Evolutionary conservation across 2,113 vertebrate genomes (phyloP).

Genomic region (Apodemus sylvaticus): DNA sequence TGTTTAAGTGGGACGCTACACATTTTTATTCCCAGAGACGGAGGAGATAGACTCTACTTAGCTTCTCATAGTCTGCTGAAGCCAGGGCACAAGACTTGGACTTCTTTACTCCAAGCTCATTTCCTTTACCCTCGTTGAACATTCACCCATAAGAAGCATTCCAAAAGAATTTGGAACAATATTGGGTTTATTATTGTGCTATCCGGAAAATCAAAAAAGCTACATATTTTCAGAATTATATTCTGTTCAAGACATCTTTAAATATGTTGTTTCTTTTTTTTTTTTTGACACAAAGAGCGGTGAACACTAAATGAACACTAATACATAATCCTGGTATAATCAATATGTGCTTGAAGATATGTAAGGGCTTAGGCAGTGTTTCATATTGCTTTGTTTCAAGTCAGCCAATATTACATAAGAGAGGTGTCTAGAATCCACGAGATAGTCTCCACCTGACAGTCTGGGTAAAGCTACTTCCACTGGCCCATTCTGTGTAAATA

Average conservation of each 20-base stretch:
- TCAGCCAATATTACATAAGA: neutral
- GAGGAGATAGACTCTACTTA: neutral
- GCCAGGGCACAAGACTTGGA: neutral
- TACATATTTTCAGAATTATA: neutral
- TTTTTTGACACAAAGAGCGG: neutral
- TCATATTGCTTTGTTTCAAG: neutral
- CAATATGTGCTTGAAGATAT: neutral
- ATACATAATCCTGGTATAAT: neutral
- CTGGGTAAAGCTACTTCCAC: neutral
- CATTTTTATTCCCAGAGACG: neutral
- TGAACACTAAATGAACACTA: neutral
- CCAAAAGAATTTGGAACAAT: neutral
- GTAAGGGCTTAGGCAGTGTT: neutral
- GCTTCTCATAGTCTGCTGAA: neutral
- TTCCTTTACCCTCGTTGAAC: neutral
- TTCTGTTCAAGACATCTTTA: neutral
- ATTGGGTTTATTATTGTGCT: neutral
- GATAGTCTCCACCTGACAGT: too few relatives aligned
- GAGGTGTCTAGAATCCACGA: neutral
- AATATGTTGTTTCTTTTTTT: neutral
- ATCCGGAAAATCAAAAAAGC: neutral
- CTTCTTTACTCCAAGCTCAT: neutral
- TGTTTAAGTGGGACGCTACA: rapidly evolving
- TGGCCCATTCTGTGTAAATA: neutral
- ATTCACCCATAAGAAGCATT: neutral